Conservation (phyloP, 2,888 invertebrate species). For the Polietes domitor region DNA sequence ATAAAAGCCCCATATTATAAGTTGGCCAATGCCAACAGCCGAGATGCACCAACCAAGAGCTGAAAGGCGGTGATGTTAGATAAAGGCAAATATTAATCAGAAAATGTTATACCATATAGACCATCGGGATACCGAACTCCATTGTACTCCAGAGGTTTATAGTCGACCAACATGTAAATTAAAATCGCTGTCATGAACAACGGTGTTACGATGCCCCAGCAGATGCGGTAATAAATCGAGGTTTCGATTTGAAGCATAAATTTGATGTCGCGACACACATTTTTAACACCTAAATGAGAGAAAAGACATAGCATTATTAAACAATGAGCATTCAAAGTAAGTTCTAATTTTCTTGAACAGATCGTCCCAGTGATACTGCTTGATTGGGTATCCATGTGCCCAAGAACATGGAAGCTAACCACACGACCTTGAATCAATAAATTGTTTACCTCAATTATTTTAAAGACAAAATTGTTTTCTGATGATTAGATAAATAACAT, state of each 20-base stretch:
- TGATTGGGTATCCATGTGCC: no score
- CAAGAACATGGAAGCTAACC: no score
- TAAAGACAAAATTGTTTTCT: no score
- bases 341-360: no score
- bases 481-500: no score
- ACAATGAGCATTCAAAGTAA: no score
- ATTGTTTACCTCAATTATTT: no score
- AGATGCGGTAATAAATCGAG: constrained; percentile 88
- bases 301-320: no score
- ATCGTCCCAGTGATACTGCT: no score
- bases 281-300: constrained; percentile 82
- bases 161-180: constrained; percentile 85
- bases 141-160: constrained; percentile 84
- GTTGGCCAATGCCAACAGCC: constrained; percentile 81
- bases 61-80: constrained; percentile 53
- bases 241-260: constrained; percentile 88
- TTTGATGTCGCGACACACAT: constrained; percentile 87
- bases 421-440: no score
- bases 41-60: constrained; percentile 82
- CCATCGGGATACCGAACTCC: constrained; percentile 83
- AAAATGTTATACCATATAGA: constrained; percentile 82
- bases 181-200: constrained; percentile 86
- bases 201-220: constrained; percentile 90
- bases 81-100: neutral
- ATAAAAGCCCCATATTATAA: constrained; percentile 79